Evolutionary conservation across 2,113 vertebrate species (phyloP), one percentile per base, ranked within the genome.

Genomic region (Chionodraco myersi): DNA sequence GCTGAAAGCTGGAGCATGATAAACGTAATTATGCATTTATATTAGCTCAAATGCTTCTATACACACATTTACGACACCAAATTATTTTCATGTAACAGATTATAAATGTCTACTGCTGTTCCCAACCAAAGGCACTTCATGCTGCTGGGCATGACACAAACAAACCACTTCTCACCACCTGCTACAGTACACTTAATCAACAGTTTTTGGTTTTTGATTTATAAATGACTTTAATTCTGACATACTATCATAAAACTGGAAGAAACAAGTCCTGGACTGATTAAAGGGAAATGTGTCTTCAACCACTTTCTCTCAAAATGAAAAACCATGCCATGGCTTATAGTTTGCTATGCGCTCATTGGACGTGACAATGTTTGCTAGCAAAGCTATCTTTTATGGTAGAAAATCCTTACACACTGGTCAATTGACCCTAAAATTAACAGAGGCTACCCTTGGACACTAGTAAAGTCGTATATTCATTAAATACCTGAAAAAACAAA

Each of bases 81-180:
- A 68, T 68, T 16, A 61, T 73, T 41, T 41, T 11, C 8, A 21
- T 69, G 48, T 60, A 68, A 80, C 75, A 58, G 56, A 80, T 41
- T 57, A 69, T 67, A 86, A 69, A 96, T 95, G 95, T 96, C 94
- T 93, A 95, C 94, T 96, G 94, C 94, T 95, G 96, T 96, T 96
- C 95, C 94, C 94, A 94, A 95, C 95, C 94, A 96, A 98, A 99
- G 98, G 98, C 97, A 98, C 98, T 97, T 96, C 95, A 96, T 95
- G 96, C 96, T 94, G 91, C 95, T 93, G 94, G 95, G 94, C 95
- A 96, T 92, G 95, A 92, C 92, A 94, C 60, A 59, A 71, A 81
- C 73, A 3, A 68, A 77, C 83, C 51, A 69, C 54, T 94, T 87
- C 92, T 92, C 94, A 93, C 90, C 94, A 90, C 86, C 92, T 92